A percentile compares a stretch with the other conserved stretches of the same genome.
Conservation (phyloP, 2,888 invertebrate species). For the Spodoptera littoralis region DNA sequence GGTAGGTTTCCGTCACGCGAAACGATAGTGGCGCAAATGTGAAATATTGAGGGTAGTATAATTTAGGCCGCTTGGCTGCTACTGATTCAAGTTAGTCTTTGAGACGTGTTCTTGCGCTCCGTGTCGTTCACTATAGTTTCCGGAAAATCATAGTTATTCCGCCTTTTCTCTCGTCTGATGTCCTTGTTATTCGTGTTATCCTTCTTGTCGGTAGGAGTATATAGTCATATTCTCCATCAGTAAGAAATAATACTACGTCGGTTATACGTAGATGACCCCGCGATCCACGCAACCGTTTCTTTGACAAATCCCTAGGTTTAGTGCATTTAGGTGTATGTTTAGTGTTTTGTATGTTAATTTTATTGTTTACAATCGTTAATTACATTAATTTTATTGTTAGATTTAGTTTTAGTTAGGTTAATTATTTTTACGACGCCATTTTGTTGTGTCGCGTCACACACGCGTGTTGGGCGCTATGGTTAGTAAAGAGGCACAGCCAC, state of each 20-base stretch:
- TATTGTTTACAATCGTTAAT: conserved; percentile 60
- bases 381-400: conserved; percentile 58
- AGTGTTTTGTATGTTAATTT: conserved; percentile 56
- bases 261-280: conserved; percentile 31
- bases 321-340: conserved; percentile 58
- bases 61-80: conserved; percentile 29
- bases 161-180: conserved; percentile 47
- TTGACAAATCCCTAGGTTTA: conserved; percentile 64
- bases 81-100: conserved; percentile 68
- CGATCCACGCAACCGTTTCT: conserved; percentile 64
- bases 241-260: conserved; percentile 36
- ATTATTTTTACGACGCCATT: conserved; percentile 72
- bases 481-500: conserved; percentile 68
- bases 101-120: conserved; percentile 72
- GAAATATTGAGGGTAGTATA: conserved; percentile 67
- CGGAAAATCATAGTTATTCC: conserved; percentile 59
- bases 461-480: conserved; percentile 64
- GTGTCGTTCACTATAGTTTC: conserved; percentile 63
- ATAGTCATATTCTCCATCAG: conserved; percentile 38
- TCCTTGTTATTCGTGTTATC: conserved; percentile 20
- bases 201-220: conserved; percentile 8
- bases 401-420: conserved; percentile 63
- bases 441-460: conserved; percentile 66
- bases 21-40: conserved; percentile 4
- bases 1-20: conserved; percentile 32